Evolutionary conservation across 2,797 vertebrate species (phyloP).

Genomic region (Peromyscus nudipes): DNA sequence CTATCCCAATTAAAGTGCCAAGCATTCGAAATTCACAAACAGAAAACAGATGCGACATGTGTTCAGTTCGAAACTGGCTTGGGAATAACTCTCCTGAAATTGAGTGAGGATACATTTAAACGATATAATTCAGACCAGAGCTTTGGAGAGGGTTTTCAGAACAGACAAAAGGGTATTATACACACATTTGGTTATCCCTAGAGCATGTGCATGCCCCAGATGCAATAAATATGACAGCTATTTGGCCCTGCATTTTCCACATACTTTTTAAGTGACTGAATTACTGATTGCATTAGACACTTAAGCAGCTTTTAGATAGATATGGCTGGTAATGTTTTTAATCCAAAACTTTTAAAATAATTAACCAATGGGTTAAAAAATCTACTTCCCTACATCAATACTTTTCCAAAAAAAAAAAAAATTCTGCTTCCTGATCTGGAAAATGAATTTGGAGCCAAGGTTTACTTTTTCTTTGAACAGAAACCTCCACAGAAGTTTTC

Average conservation of each 20-base stretch:
- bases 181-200: slow-evolving; percentile 67
- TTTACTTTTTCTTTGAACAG: slow-evolving; percentile 65
- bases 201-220: slow-evolving; percentile 35
- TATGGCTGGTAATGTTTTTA: slow-evolving; percentile 69
- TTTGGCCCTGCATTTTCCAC: slow-evolving; percentile 60
- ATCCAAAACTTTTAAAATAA: slow-evolving; percentile 72
- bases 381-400: slow-evolving; percentile 51
- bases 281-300: slow-evolving; percentile 65
- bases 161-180: slow-evolving; percentile 69
- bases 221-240: slow-evolving; percentile 63
- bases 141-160: slow-evolving; percentile 52
- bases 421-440: slow-evolving; percentile 74
- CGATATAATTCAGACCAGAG: slow-evolving; percentile 79
- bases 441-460: slow-evolving; percentile 68
- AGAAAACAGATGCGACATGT: slow-evolving; percentile 82
- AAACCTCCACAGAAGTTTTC: slow-evolving; percentile 22
- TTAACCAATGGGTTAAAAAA: slow-evolving; percentile 65
- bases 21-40: slow-evolving; percentile 78
- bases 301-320: slow-evolving; percentile 63
- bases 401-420: slow-evolving; percentile 52
- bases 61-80: slow-evolving; percentile 71
- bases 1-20: slow-evolving; percentile 82
- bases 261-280: slow-evolving; percentile 71
- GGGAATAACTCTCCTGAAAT: slow-evolving; percentile 75
- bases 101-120: slow-evolving; percentile 73